Conservation (phyloP, 2,888 invertebrate genomes). For the Caenorhabditis zanzibari region DNA sequence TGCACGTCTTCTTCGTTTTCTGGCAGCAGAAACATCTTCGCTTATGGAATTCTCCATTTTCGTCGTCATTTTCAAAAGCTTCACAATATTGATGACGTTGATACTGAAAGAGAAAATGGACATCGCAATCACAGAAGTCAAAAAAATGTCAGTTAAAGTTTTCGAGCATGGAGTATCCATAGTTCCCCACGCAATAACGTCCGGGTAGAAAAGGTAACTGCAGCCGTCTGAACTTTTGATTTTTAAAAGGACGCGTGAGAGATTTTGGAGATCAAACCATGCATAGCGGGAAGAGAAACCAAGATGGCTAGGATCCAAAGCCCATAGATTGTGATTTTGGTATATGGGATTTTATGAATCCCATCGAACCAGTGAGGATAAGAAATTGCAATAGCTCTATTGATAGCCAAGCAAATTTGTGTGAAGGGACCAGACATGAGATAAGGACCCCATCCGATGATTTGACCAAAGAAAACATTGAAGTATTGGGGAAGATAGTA, state of each 20-base stretch:
- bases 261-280: conserved; percentile 6
- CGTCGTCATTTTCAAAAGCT: conserved; percentile 17
- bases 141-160: conserved; percentile 20
- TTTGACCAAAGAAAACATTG: conserved; percentile 53
- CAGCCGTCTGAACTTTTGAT: conserved; percentile 37
- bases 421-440: conserved; percentile 58
- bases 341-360: conserved; percentile 20
- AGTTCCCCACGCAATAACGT: conserved; percentile 42
- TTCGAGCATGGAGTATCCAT: conserved; percentile 40
- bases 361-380: conserved; percentile 40
- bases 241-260: neutral
- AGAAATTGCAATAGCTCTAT: conserved; percentile 46
- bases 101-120: conserved; percentile 31
- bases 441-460: conserved; percentile 58
- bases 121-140: conserved; percentile 21
- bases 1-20: conserved; percentile 23
- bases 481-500: conserved; percentile 33
- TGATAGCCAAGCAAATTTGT: conserved; percentile 42
- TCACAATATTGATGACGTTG: conserved; percentile 35
- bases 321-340: conserved; percentile 11
- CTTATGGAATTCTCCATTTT: neutral
- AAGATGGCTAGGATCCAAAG: conserved; percentile 32
- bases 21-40: conserved; percentile 1
- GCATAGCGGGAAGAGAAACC: conserved; percentile 38
- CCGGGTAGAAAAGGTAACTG: conserved; percentile 50